phyloP scores from a whole-genome alignment of 2,888 invertebrate species.

The Lasioglossum leucozonium region DNA sequence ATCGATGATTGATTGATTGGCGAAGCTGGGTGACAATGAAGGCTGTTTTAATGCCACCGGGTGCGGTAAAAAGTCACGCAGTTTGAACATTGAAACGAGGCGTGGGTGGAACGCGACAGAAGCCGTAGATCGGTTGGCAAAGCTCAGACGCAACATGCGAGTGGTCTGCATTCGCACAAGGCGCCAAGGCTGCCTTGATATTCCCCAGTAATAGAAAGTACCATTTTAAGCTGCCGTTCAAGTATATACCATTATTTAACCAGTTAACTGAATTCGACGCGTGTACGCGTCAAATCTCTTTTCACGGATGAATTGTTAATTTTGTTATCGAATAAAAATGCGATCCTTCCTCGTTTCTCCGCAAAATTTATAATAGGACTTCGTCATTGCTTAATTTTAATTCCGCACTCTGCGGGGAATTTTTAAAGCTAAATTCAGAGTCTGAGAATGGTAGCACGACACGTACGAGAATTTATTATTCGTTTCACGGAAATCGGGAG shows the following conservation, averaged over 20 bases:
- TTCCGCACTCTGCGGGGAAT: too few relatives aligned
- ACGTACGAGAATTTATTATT: not conserved
- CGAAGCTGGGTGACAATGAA: not conserved
- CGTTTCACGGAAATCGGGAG: not conserved
- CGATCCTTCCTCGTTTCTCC: too few relatives aligned
- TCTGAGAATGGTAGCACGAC: too few relatives aligned
- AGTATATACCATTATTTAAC: not conserved
- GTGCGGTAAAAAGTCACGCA: slow-evolving; percentile 36
- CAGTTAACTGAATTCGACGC: too few relatives aligned
- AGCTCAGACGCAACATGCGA: slow-evolving; percentile 68
- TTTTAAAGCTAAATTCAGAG: too few relatives aligned
- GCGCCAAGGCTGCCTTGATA: slow-evolving; percentile 33
- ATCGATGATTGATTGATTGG: not conserved
- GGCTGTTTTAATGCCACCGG: not conserved
- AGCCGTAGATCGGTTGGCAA: slow-evolving; percentile 76
- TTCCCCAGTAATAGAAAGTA: slow-evolving; percentile 13
- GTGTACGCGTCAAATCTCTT: too few relatives aligned
- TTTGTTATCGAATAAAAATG: too few relatives aligned
- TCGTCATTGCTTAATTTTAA: too few relatives aligned
- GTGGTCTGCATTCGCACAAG: slow-evolving; percentile 62
- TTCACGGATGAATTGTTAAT: too few relatives aligned
- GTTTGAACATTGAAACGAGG: slow-evolving; percentile 37
- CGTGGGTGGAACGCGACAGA: slow-evolving; percentile 67
- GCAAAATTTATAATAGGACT: too few relatives aligned
- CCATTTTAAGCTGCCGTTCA: not conserved